Base-by-base conservation (phyloP, 2,797 vertebrate species). In the Macroramphosus scolopax region DNA sequence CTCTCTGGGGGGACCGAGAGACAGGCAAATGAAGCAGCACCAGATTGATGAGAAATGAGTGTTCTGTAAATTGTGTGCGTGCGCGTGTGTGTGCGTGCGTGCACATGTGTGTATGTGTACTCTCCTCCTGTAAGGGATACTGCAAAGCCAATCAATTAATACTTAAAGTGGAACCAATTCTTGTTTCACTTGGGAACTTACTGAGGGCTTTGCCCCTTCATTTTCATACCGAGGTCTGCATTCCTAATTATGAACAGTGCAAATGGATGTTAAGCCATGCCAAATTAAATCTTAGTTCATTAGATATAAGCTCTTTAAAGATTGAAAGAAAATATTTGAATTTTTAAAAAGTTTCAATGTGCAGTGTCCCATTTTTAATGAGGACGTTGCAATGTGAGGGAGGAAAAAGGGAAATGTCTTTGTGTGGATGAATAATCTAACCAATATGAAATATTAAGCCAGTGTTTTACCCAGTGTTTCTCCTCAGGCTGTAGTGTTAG, bases 211-310 rank as follows among this genome's bases (percentile, higher is more conserved):
- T 87, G 82, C 82, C 85, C 84, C 84, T 83, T 86, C 83, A 86
- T 87, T 87, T 87, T 84, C 85, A 87, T 85, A 87, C 82, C 42
- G 69, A 81, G 84, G 78, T 72, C 85, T 84, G 87, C 84, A 83
- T 85, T 86, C 83, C 85, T 88, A 88, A 89, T 89, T 86, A 89
- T 80, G 81, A 85, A 80, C 82, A 85, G 77, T 81, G 84, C 83
- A 87, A 89, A 87, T 88, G 83, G 84, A 84, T 87, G 82, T 87
- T 87, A 87, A 86, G 84, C 87, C 87, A 87, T 85, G 84, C 80
- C 84, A 88, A 88, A 88, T 88, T 87, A 85, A 87, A 87, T 89
- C 85, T 87, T 87, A 87, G 85, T 86, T 87, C 87, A 86, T 89
- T 87, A 87, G 83, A 89, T 87, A 89, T 87, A 89, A 87, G 85